phyloP scores from a whole-genome alignment of 2,797 vertebrate genomes.

The Karalla daura region DNA sequence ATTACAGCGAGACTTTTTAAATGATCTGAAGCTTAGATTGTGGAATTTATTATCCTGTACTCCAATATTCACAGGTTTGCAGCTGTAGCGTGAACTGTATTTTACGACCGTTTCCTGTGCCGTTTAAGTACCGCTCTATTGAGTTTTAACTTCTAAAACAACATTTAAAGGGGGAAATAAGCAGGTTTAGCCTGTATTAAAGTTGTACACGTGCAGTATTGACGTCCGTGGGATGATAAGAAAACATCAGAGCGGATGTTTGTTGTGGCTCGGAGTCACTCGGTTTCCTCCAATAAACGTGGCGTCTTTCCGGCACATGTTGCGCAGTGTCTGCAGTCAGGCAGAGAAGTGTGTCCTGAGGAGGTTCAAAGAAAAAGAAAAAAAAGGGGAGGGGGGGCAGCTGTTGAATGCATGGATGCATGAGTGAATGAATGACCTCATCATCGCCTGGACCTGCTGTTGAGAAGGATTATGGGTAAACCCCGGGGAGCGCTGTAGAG shows the following conservation, averaged over 20 bases:
- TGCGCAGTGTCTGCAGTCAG: constrained; percentile 8
- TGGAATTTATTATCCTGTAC: too few species aligned
- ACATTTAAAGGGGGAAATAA: background rate
- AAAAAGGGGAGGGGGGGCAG: background rate
- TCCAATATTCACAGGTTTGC: too few species aligned
- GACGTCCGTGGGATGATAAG: background rate
- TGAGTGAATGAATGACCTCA: constrained; percentile 51
- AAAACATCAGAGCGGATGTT: background rate
- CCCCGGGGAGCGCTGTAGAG: constrained; percentile 18
- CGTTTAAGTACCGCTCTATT: too few species aligned
- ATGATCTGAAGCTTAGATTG: too few species aligned
- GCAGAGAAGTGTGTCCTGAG: constrained; percentile 1
- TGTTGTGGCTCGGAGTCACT: background rate
- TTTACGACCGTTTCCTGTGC: too few species aligned
- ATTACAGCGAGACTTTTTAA: too few species aligned
- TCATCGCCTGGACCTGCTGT: constrained; percentile 16
- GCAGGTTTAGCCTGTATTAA: background rate
- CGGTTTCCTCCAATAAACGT: background rate
- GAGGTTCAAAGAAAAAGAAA: background rate
- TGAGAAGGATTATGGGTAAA: constrained; percentile 45
- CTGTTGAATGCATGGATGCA: constrained; percentile 18
- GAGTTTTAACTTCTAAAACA: background rate
- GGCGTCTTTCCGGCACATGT: background rate
- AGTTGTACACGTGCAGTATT: background rate
- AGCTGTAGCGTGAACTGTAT: background rate